These are phyloP conservation scores for Lophotriccus pileatus DNA, from an alignment of 2,797 vertebrate species.

Conservation along the genomic window DNA sequence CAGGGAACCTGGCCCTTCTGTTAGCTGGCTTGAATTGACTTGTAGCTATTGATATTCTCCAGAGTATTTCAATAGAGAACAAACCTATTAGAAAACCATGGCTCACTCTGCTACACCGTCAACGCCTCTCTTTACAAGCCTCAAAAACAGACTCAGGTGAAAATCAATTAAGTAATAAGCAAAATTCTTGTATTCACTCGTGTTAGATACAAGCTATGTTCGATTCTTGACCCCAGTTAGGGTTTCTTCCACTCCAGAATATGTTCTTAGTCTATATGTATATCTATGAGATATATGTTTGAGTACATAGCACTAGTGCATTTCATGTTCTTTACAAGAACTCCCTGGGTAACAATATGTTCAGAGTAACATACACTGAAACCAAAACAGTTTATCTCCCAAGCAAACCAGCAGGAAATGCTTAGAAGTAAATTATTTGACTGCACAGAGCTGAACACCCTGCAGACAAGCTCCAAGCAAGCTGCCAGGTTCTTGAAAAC, in stretches of 20 bases:
- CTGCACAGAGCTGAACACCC: background rate
- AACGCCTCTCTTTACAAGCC: background rate
- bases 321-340: background rate
- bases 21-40: background rate
- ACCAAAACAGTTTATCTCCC: background rate
- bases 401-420: background rate
- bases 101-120: background rate
- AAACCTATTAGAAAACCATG: background rate
- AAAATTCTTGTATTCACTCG: background rate
- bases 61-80: background rate
- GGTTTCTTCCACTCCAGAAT: background rate
- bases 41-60: background rate
- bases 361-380: background rate
- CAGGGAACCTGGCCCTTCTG: background rate
- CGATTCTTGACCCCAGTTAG: background rate
- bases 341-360: background rate
- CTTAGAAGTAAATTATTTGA: background rate
- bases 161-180: background rate
- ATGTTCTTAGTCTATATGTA: background rate
- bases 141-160: background rate
- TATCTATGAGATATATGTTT: rapidly evolving
- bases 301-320: background rate
- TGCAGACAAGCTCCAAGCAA: background rate
- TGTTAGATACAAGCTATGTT: background rate
- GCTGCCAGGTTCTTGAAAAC: background rate